Base-by-base conservation (phyloP, 2,797 vertebrate genomes). In the Nothura maculosa region DNA sequence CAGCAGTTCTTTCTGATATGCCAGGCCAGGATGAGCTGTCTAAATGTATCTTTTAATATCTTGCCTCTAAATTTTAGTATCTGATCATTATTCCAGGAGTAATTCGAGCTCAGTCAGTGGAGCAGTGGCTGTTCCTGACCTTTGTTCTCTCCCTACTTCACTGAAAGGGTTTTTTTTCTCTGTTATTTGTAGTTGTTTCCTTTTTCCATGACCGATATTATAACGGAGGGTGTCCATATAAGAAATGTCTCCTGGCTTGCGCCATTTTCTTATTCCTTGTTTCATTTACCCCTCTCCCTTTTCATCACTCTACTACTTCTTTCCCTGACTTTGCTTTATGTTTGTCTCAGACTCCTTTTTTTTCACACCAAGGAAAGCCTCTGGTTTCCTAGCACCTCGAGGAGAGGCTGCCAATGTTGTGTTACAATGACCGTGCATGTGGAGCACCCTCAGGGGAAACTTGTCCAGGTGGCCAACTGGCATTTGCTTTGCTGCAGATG, bases 401-500 rank as follows among this genome's bases (percentile, higher is more conserved):
- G 42, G 50, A 67, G 54, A 58, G 66, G 54, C 64, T 76, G 45
- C 62, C 87, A 58, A 75, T 72, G 66, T 19, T 85, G 45, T 63
- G 16, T 8, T 94, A 93, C 45, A 78, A 64, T 84, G 68, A 16
- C 57, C 0, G 0, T 61, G 58, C 45, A 27, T 0, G 1, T 91
- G 76, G 69, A 60, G 60, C 66, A 57, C 73, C 62, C 89, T 88
- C 52, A 24, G 83, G 86, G 40, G 2, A 45, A 70, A n/a, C 48
- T 82, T 3, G 3, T 69, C 60, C 58, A 12, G 0, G 1, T n/a
- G 93, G 86, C 83, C 84, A 89, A 2, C 34, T 90, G 79, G 81
- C 86, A 75, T 66, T 80, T 77, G 78, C 30, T 81, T 77, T 86
- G 62, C 6, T 0, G 68, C 81, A 94, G 79, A 88, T 94, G 88